Evolutionary conservation across 2,113 vertebrate genomes (phyloP), one percentile per base, ranked within the genome.

Genomic region (Ochotona princeps): DNA sequence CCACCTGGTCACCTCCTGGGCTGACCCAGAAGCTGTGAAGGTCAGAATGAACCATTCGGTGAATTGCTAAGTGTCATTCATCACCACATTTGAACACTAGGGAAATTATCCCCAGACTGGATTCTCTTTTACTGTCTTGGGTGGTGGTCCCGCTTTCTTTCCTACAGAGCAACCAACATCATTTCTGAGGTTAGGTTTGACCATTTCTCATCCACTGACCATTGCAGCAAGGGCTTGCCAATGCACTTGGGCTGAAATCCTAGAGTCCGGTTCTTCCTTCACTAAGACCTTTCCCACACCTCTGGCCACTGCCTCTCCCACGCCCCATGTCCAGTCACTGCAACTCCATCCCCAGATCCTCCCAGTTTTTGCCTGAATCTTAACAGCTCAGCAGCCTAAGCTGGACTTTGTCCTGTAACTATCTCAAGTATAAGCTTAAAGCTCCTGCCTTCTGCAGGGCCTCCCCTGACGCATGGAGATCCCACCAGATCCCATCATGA

Each of bases 251-350:
- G 25, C 20, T 60, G 18, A 44, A 5, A 57, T 15, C 18, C 47
- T 10, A 30, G 8, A 57, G 28, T 2, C 10, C 17, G 35, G 30
- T 30, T 25, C 49, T 80, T 51, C 30, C 7, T 44, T 44, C 38
- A 44, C 35, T 4, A 0, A 1, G 9, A 49, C n/a, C 20, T 6
- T 0, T 1, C 4, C 30, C 1, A 15, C 73, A 57, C 5, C 1
- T 14, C 17, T 26, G 23, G 35, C 28, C 3, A 21, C 14, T 18
- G 49, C 30, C 49, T 8, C 32, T 25, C 26, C 21, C 13, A 32
- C 79, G 30, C 25, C 79, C 81, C 8, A 8, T 57, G 12, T 57
- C 54, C 54, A 57, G 54, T 13, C 54, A 57, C 54, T 17, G 54
- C 54, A 57, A 2, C 54, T 57, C 6, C 54, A 57, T 57, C 54